Evolutionary conservation across 2,113 vertebrate genomes (phyloP).

Genomic region (Petrocephalus zakoni): DNA sequence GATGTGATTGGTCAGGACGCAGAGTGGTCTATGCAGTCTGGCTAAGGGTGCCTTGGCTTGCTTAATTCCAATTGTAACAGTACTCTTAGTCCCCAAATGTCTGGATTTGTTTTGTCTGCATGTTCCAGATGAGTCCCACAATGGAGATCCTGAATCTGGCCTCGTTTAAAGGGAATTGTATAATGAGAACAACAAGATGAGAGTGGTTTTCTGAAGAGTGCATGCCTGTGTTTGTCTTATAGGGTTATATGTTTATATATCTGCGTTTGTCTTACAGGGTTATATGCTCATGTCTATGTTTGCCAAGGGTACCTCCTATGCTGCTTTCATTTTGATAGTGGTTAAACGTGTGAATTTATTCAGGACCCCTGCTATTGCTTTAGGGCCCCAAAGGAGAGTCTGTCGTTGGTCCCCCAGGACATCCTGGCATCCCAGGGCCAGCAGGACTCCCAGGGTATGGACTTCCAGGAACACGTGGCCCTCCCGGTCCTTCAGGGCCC

Average conservation of each 20-base stretch:
- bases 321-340: background rate
- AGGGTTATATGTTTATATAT: background rate
- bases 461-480: constrained; percentile 70
- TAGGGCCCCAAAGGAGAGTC: constrained; percentile 88
- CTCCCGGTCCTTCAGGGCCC: constrained; percentile 69
- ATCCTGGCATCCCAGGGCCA: constrained; percentile 70
- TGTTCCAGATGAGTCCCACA: background rate
- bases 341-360: background rate
- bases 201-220: background rate
- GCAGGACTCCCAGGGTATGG: constrained; percentile 77
- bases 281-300: background rate
- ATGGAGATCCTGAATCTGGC: background rate
- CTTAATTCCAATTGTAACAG: background rate
- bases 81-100: background rate
- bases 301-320: background rate
- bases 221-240: background rate
- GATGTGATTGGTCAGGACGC: background rate
- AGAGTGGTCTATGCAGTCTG: background rate
- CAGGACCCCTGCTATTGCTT: background rate
- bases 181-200: background rate
- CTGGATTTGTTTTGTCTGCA: background rate
- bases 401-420: constrained; percentile 73
- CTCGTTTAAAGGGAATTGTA: background rate
- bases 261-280: background rate
- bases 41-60: background rate